A percentile compares a stretch with the other conserved stretches of the same genome.
These are phyloP conservation scores for Macropodus opercularis DNA, from an alignment of 2,797 vertebrate species.

Conservation along the genomic window DNA sequence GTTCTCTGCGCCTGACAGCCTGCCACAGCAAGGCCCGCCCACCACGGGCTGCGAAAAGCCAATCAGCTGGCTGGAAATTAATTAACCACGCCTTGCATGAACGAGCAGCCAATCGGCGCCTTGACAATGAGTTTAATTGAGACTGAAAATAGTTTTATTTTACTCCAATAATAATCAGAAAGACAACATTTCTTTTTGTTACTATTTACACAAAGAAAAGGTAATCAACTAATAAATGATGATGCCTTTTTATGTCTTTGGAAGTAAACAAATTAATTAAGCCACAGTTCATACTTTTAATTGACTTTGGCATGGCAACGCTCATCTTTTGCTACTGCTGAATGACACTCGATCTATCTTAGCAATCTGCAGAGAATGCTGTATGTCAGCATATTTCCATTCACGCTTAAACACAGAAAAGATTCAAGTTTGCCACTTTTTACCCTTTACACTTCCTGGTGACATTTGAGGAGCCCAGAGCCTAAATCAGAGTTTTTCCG, in stretches of 20 bases:
- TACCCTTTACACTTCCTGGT: not conserved
- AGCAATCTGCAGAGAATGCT: not conserved
- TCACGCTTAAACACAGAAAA: not conserved
- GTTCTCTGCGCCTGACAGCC: conserved; percentile 42
- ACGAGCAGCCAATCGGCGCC: conserved; percentile 58
- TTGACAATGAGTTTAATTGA: conserved; percentile 1
- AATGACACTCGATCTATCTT: too few relatives aligned
- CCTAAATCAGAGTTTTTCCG: conserved; percentile 17
- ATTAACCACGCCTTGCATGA: conserved; percentile 2
- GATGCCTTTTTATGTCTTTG: too few relatives aligned
- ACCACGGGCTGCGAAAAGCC: conserved; percentile 26
- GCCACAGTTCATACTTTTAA: too few relatives aligned
- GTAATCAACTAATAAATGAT: too few relatives aligned
- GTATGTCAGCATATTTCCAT: not conserved
- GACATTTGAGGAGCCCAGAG: conserved; percentile 18
- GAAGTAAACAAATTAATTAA: too few relatives aligned
- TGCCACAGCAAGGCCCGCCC: conserved; percentile 66
- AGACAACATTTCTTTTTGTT: too few relatives aligned
- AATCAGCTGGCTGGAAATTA: conserved; percentile 34
- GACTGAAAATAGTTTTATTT: not conserved
- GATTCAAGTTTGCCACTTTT: not conserved
- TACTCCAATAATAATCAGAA: too few relatives aligned
- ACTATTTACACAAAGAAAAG: too few relatives aligned
- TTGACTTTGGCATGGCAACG: too few relatives aligned
- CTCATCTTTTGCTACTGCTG: too few relatives aligned